These are phyloP conservation scores for Tetragnatha versicolor DNA, from an alignment of 1,140 invertebrate species.

Conservation along the genomic window DNA sequence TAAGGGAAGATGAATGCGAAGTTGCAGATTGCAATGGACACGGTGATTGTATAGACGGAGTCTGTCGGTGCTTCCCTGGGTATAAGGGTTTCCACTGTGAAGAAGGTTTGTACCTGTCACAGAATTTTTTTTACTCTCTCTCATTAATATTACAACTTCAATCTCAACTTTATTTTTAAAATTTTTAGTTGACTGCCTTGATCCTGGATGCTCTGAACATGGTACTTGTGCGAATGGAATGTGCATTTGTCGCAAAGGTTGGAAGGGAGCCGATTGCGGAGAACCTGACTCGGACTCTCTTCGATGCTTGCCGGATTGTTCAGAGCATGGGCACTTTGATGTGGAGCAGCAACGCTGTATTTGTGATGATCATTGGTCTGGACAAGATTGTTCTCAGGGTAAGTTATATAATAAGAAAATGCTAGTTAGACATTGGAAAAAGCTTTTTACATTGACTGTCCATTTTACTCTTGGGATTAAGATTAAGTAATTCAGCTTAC, in stretches of 20 bases:
- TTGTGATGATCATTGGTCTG: constrained; percentile 88
- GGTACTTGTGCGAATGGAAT: constrained; percentile 91
- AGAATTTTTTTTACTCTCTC: constrained; percentile 38
- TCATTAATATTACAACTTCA: background rate
- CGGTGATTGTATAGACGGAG: constrained; percentile 86
- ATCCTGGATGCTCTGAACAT: constrained; percentile 87
- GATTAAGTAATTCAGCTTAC: too few species aligned
- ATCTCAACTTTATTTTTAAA: background rate
- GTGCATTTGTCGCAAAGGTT: constrained; percentile 94
- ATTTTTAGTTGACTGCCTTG: constrained; percentile 77
- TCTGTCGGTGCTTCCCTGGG: constrained; percentile 86
- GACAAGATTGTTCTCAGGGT: constrained; percentile 89
- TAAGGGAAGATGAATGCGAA: constrained; percentile 88
- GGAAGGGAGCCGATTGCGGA: constrained; percentile 89
- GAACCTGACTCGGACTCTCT: constrained; percentile 87
- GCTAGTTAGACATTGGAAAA: too few species aligned
- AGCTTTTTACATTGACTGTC: too few species aligned
- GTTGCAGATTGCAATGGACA: constrained; percentile 90
- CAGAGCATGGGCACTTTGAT: constrained; percentile 88
- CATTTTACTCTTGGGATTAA: too few species aligned
- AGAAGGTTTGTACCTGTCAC: constrained; percentile 71
- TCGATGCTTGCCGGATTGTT: constrained; percentile 87
- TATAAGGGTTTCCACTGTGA: constrained; percentile 88
- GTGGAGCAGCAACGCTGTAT: constrained; percentile 84
- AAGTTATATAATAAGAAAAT: too few species aligned